Base-by-base conservation (phyloP, 1,140 invertebrate species). In the Neodiprion fabricii region DNA sequence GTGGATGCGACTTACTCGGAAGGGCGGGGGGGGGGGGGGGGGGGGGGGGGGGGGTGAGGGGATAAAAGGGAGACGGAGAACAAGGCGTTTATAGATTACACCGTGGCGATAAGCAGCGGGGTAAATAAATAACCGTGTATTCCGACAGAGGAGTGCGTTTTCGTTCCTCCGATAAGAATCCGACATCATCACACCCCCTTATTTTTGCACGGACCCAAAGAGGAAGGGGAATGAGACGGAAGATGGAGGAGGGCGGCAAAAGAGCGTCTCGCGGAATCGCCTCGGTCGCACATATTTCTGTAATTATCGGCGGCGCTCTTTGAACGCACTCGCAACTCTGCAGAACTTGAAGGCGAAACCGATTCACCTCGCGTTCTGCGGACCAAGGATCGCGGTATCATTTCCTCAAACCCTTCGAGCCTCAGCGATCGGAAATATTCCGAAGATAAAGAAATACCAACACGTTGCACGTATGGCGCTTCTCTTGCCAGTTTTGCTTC, bases 261-360 rank as follows among this genome's bases (percentile, higher is more conserved):
- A 48, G 17, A 50, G 53, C 49, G 65, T 61, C 61, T 14, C 17
- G 17, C 12, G 7, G 61, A 17, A 14, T 21, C 12, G 61, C 61
- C 12, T 14, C 12, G 17, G 61, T 21, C 79, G 82, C 81, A 80
- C 83, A 86, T 88, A 88, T 87, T 88, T 87, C 84, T 86, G 83
- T 88, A 88, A 87, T 88, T 87, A 88, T 86, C 86, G 85, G 80
- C 86, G 85, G 86, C 78, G 66, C 78, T 77, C 84, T 87, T 87
- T 88, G 85, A 87, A 61, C 28, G 28, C 53, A 12, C 11, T 61
- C 9, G 11, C n/a, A 61, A 61, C 53, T 12, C 28, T 17, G 53
- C 11, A 61, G 53, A 61, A 61, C 28, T 61, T 9, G 53, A 14
- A 61, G 28, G 28, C 28, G 28, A 40, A 40, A 40, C 28, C 28